Evolutionary conservation across 1,140 invertebrate species (phyloP), one percentile per base, ranked within the genome.

Genomic region (Pseudomyrmex pallidus): DNA sequence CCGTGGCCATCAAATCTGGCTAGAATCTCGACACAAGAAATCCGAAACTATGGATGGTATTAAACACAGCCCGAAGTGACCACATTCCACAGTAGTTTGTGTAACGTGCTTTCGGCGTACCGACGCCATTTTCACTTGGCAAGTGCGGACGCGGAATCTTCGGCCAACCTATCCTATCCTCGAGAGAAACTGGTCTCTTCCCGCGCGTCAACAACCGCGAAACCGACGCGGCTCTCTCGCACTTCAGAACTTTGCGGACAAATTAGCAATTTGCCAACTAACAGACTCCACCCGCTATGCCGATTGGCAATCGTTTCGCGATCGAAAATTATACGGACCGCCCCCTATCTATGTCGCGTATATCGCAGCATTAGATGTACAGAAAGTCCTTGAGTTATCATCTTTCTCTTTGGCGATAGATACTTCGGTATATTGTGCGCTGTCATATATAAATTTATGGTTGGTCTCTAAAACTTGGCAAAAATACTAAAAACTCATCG

Each of bases 211-310:
- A 66, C 73, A 76, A 76, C 64, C 72, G 35, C 70, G 64, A 77
- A 52, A 76, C 72, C 67, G 57, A 61, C 76, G 66, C 82, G 35
- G 48, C 50, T 68, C 76, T 56, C 48, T 61, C 59, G 59, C 50
- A 63, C 85, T 61, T 72, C 25, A 62, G 25, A 88, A 88, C 73
- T 88, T 88, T 85, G 35, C 76, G 62, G 76, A 74, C 86, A 88
- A 88, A 88, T 85, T 88, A 88, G 86, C 87, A 88, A 88, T 85
- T 88, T 85, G 87, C 87, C 87, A 88, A 74, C 86, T 35, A 63
- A 73, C 87, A 85, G 83, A 61, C 83, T 82, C 64, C 83, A 66
- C 76, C 68, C 83, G 15, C 35, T 22, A 22, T 72, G 59, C 44
- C 87, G 86, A 87, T 88, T 85, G 86, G 87, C 50, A n/a, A 20